phyloP scores from a whole-genome alignment of 1,140 invertebrate genomes.

The Nasonia vitripennis region DNA sequence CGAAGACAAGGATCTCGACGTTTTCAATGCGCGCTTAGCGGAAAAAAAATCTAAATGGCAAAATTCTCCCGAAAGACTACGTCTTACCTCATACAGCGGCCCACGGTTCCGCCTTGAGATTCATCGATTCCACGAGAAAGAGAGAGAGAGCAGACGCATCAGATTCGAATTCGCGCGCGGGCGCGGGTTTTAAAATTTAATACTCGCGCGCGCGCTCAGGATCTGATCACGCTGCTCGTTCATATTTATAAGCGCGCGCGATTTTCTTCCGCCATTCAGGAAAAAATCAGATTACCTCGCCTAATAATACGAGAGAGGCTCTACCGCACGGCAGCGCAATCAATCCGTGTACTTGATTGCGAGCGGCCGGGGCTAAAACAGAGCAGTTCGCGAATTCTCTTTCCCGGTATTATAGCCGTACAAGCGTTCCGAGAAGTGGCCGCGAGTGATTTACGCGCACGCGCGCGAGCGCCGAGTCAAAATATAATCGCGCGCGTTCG shows the following conservation, averaged over 20 bases:
- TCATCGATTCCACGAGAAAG: conserved; percentile 9
- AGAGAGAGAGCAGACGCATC: background rate
- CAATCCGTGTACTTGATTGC: background rate
- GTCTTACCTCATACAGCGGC: too few relatives aligned
- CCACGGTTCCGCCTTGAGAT: background rate
- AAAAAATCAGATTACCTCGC: conserved; percentile 31
- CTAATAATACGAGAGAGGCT: background rate
- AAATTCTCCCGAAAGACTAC: too few relatives aligned
- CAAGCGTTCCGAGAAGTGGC: background rate
- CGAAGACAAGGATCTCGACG: too few relatives aligned
- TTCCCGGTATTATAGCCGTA: background rate
- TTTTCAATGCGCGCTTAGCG: too few relatives aligned
- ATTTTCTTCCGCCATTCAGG: conserved; percentile 1
- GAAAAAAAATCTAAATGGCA: too few relatives aligned
- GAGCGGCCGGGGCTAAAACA: background rate
- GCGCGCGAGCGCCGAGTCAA: background rate
- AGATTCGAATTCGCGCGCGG: background rate
- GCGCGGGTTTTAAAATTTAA: conserved; percentile 14
- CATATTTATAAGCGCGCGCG: conserved; percentile 33
- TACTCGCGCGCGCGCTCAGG: background rate
- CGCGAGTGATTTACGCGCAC: conserved; percentile 7
- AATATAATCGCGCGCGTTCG: conserved; percentile 24
- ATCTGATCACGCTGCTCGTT: too few relatives aligned
- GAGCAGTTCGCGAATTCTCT: background rate
- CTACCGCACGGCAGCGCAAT: too few relatives aligned